Base-by-base conservation (phyloP, 2,113 vertebrate species). In the Eolophus roseicapilla region DNA sequence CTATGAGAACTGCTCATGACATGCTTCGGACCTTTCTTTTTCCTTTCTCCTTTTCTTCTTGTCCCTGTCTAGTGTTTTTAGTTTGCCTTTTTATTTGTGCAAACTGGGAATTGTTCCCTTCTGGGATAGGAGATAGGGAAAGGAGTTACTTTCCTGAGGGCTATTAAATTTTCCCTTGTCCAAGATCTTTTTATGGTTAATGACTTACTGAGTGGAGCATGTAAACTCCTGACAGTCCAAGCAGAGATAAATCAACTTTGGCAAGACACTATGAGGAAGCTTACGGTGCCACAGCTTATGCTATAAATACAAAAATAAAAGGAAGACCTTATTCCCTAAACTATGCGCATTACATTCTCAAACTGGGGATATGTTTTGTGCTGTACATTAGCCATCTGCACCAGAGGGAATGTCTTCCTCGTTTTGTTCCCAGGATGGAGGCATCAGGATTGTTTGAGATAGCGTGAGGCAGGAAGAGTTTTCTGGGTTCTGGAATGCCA, bases 401-500 rank as follows among this genome's bases (percentile, higher is more conserved):
- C 24, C 73, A 86, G 76, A 86, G 88, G 83, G 88, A 96, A 89
- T 62, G 68, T 59, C 86, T 57, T 81, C 77, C 52, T 79, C 11
- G 0, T 44, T 70, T 81, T 92, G 76, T 97, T 97, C 93, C 95
- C 92, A 95, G 87, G 94, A 69, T 44, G 63, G 47, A 93, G 33
- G 27, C 86, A 65, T 63, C 52, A 70, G 77, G 50, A 68, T n/a
- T 87, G 78, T 69, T 69, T 19, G 15, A 96, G 86, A 96, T 44
- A 76, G 73, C 83, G 39, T 86, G 63, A 85, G 75, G 90, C 82
- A 91, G 73, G 86, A 80, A 87, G 70, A 87, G 39, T 82, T 64
- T n/a, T 93, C 93, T 91, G 86, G 74, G 43, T 93, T 70, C 81
- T 71, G 87, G 94, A 92, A 94, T 70, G 31, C 57, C 80, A 95